phyloP scores from a whole-genome alignment of 2,888 invertebrate species.

The Rhamphomyia laevipes region DNA sequence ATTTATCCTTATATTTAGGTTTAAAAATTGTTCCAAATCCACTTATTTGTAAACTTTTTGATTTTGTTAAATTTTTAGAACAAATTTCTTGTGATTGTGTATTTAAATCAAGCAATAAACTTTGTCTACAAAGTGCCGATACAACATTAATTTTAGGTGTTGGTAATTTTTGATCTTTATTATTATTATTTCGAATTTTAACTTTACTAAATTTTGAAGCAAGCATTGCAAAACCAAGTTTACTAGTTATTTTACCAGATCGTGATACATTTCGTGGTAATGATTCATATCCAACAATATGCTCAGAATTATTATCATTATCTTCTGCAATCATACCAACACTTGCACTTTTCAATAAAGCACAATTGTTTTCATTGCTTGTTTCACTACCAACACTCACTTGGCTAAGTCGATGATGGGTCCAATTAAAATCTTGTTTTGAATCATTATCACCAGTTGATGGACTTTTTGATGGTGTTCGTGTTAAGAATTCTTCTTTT shows the following conservation, averaged over 20 bases:
- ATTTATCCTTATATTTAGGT: conserved; percentile 18
- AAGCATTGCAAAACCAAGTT: conserved; percentile 43
- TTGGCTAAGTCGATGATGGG: conserved; percentile 40
- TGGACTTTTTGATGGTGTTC: conserved; percentile 15
- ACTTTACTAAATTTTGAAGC: conserved; percentile 49
- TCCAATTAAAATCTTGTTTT: conserved; percentile 19
- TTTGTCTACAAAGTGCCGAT: conserved; percentile 61
- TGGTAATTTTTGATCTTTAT: conserved; percentile 27
- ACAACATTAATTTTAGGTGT: conserved; percentile 46
- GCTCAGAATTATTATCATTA: conserved; percentile 22
- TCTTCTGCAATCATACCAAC: conserved; percentile 56
- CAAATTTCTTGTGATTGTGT: conserved; percentile 19
- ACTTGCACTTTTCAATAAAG: conserved; percentile 59
- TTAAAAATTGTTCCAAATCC: conserved; percentile 7
- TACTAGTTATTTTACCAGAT: conserved; percentile 32
- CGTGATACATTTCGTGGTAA: conserved; percentile 37
- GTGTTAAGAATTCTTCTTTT: conserved; percentile 56
- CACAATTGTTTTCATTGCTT: conserved; percentile 38
- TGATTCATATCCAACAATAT: conserved; percentile 41
- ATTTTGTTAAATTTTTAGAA: conserved; percentile 25
- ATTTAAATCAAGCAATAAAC: conserved; percentile 52
- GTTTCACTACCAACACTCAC: conserved; percentile 53
- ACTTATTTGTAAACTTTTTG: conserved; percentile 30
- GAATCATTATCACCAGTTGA: conserved; percentile 4
- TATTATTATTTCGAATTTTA: conserved; percentile 35